Evolutionary conservation across 2,797 vertebrate genomes (phyloP), one percentile per base, ranked within the genome.

Genomic region (Rachycentron canadum): DNA sequence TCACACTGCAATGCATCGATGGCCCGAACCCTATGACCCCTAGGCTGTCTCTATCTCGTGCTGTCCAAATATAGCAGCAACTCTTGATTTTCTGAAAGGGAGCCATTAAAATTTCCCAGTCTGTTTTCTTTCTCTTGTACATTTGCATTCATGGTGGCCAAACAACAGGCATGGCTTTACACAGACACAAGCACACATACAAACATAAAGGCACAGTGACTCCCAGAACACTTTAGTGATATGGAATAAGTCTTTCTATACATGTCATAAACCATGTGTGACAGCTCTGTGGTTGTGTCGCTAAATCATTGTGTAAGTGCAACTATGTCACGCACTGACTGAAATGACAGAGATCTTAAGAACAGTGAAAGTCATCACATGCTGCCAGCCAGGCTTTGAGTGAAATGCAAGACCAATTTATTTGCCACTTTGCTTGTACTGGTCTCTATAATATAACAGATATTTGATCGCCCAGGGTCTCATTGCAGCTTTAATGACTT

Each of bases 11-110:
- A 76, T 34, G 73, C 77, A 58, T 64, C 7, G 41, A 79, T 50
- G 43, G 60, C 78, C 49, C 47, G 45, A 83, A 83, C 26, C 1
- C 64, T 30, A 28, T 78, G 67, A 79, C 53, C 80, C 56, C 19
- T 50, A 40, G 77, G 65, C 83, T 50, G 34, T 16, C 62, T 72
- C 52, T 71, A 7, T 69, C 61, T 60, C 32, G 0, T 25, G 9
- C 58, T 47, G 47, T 88, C 82, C 85, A 78, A 76, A 83, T 82
- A 73, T 69, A 73, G 68, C 25, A 28, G 52, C 14, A 2, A 49
- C 58, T 50, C 53, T 67, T 59, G 65, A 73, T 62, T 79, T 45
- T 68, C 19, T 61, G 40, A 72, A 64, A 81, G 47, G 66, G 8
- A 49, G 67, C 74, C 76, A 72, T 78, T 76, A 5, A 40, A 65